Evolutionary conservation across 2,888 invertebrate species (phyloP), one percentile per base, ranked within the genome.

Genomic region (Ctena decussata): DNA sequence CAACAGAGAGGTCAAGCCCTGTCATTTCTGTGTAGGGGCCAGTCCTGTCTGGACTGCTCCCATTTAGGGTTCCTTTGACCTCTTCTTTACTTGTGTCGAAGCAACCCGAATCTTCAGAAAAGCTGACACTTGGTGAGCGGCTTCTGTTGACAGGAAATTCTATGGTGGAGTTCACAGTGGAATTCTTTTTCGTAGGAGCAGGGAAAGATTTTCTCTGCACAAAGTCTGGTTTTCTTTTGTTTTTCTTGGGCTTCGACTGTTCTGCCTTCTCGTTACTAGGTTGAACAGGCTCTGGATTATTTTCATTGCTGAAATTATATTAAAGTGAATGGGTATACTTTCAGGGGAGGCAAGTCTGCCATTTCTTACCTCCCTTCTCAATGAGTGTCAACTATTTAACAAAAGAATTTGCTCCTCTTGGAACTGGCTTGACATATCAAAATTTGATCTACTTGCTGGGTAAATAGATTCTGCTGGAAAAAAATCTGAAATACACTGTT

Each of bases 1-100:
- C 86, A 27, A 79, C 71, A 37, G 86, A 81, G 35, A 86, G 46
- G 53, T 86, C 83, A 35, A 86, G 76, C n/a, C 65, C 27, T 8
- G 21, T 18, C 12, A 35, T 21, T 35, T 65, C 65, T 35, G 32
- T 32, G 0, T 35, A 3, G 5, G 1, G 1, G 3, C 8, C 65
- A 21, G 3, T 65, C 8, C 0, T 65, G 21, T 65, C 65, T 1
- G 3, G 35, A 32, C 35, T 18, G 6, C 21, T 53, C 30, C 21
- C 27, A 60, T 80, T 71, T 21, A 49, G 21, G 3, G 53, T 30
- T 12, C 57, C 11, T 11, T 70, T 53, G 0, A 57, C 32, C 39
- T 76, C 76, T 21, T 78, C 81, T 21, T 65, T 65, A 24, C 65
- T 65, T 3, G 21, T 65, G 21, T 65, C 65, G 21, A 30, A 65